A percentile compares a stretch with the other conserved stretches of the same genome.
Conservation (phyloP, 2,888 invertebrate species). For the Yponomeuta plumbellus region DNA sequence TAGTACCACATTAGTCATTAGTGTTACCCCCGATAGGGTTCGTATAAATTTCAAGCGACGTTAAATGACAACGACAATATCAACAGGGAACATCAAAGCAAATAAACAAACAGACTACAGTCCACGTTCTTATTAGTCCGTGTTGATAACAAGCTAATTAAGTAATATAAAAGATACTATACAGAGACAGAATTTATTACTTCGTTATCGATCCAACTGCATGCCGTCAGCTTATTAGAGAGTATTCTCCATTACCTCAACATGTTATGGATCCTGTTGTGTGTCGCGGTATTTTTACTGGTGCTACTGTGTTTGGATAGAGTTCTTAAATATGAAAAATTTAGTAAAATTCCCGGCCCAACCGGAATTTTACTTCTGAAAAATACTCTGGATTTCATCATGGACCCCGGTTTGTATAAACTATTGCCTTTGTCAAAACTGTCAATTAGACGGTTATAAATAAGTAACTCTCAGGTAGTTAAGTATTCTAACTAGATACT, state of each 20-base stretch:
- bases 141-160: no score
- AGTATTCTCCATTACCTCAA: background rate
- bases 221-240: background rate
- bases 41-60: no score
- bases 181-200: background rate
- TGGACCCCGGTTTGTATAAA: slow-evolving; percentile 31
- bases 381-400: slow-evolving; percentile 34
- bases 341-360: slow-evolving; percentile 34
- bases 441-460: no score
- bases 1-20: no score
- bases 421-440: background rate
- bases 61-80: no score
- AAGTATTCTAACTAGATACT: no score
- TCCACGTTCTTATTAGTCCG: no score
- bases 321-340: slow-evolving; percentile 25
- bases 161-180: no score
- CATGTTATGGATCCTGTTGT: slow-evolving; percentile 22
- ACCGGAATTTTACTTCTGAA: slow-evolving; percentile 28
- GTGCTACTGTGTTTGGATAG: slow-evolving; percentile 21
- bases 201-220: background rate
- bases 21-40: no score
- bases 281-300: slow-evolving; percentile 17
- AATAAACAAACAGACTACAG: no score
- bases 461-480: no score
- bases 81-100: no score